Evolutionary conservation across 2,888 invertebrate species (phyloP), one percentile per base, ranked within the genome.

Genomic region (Netelia virgata): DNA sequence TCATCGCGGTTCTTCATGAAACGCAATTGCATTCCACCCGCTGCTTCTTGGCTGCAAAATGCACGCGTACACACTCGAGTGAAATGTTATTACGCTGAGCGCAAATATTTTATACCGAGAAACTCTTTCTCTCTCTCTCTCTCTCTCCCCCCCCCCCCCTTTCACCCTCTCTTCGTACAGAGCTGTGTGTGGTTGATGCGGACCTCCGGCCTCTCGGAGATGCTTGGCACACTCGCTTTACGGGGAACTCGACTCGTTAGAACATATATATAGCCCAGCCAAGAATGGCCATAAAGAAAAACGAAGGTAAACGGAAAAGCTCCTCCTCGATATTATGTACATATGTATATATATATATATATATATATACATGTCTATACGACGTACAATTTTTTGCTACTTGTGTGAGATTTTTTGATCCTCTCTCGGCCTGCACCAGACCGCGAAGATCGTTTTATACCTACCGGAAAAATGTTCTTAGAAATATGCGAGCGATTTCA

Each of bases 71-170:
- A 47, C 69, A 79, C 78, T 83, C 70, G 83, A 75, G 70, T 79
- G 74, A 70, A 83, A 83, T 83, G 70, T 79, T 83, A 79, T 83
- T 78, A 70, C 79, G 70, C 74, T 20, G 63, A 70, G 70, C 28
- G 79, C 14, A 83, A 75, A 83, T 79, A 83, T 80, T 76, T 76
- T 72, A 72, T 61, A 63, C 50, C 69, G 47, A 28, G 57, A 47
- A 14, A 55, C 63, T 57, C 76, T 53, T 23, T 55, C 28, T 53
- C 28, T 63, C 10, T 6, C 36, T 64, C 28, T 28, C 70, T 57
- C n/a, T 57, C 70, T 70, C 70, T 20, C 57, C 1, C 57, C 43
- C 57, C 14, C 57, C 57, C 72, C 57, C 41, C 47, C 57, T 28
- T 36, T 36, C 16, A 11, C 28, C 11, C 18, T 55, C 47, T 70